A percentile compares a stretch with the other conserved stretches of the same genome.
phyloP scores from a whole-genome alignment of 2,888 invertebrate genomes.

The Cephus rjabovi region DNA sequence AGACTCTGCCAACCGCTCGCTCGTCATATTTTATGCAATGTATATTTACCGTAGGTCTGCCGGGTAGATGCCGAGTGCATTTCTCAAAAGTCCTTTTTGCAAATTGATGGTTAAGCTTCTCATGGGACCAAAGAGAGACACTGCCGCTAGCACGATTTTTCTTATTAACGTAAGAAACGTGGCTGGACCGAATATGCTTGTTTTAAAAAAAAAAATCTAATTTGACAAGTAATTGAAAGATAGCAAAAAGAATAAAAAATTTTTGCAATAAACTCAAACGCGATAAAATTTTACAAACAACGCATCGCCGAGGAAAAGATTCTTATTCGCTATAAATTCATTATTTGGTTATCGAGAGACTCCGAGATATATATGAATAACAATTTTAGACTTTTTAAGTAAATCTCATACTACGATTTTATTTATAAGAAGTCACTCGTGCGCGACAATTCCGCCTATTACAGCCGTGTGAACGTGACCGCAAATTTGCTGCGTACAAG shows the following conservation, averaged over 20 bases:
- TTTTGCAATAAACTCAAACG: too few species aligned
- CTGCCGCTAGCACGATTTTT: neutral
- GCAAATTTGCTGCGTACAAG: neutral
- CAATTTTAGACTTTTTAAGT: neutral
- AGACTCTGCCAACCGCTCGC: slow-evolving; percentile 22
- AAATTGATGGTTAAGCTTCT: neutral
- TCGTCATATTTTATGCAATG: slow-evolving; percentile 40
- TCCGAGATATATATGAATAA: neutral
- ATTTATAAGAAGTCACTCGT: neutral
- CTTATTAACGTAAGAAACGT: neutral
- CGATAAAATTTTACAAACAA: too few species aligned
- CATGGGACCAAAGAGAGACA: neutral
- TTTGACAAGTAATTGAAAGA: neutral
- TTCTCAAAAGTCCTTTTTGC: neutral
- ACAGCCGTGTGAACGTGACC: neutral
- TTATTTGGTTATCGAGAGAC: neutral
- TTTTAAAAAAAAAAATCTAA: neutral
- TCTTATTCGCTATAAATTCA: neutral
- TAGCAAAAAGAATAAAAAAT: too few species aligned
- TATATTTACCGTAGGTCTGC: slow-evolving; percentile 23
- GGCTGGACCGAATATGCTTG: neutral
- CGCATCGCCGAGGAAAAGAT: neutral
- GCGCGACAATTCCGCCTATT: neutral
- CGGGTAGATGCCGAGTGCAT: neutral
- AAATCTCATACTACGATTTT: neutral